Evolutionary conservation across 2,797 vertebrate species (phyloP), one percentile per base, ranked within the genome.

Genomic region (Silurus lanzhouensis): DNA sequence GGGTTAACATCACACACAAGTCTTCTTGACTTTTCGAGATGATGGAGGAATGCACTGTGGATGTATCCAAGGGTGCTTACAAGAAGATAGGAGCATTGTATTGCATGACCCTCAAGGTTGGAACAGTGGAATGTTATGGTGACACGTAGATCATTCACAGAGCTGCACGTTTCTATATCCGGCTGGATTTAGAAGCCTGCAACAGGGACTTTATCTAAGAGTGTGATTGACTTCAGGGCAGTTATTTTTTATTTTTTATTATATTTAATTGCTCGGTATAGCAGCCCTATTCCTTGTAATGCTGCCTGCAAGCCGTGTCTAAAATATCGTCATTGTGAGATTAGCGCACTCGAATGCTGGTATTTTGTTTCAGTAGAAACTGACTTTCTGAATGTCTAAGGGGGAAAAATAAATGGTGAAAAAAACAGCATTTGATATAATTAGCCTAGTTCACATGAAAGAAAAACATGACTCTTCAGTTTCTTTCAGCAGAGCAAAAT

Each of bases 41-140:
- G 20, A 86, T 84, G 52, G 61, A 78, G 67, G 71, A 82, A 86
- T 72, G 52, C 67, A 80, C 58, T 75, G 66, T 88, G 89, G 88
- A 86, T 57, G 3, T 55, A 6, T 4, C 52, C 20, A 14, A 15
- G 71, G 1, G 12, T 8, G 13, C 48, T 7, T 2, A 25, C 6
- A 57, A 57, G 72, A 57, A 8, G 48, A 25, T 25, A 74, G 22
- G 71, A 14, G 22, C 71, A 74, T 2, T 6, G 38, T 38, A 38
- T 1, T 38, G 38, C 38, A 38, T 38, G 38, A 38, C 38, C 38
- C 38, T 38, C 38, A 38, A 38, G 38, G 38, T 38, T 38, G 38
- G 38, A 38, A 38, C 38, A 52, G 48, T 52, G 48, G 48, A 52
- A 52, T 52, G 48, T 52, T 10, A 52, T 52, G 48, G 6, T 52